Evolutionary conservation across 2,888 invertebrate species (phyloP).

Genomic region (Hirtodrosophila duncani): DNA sequence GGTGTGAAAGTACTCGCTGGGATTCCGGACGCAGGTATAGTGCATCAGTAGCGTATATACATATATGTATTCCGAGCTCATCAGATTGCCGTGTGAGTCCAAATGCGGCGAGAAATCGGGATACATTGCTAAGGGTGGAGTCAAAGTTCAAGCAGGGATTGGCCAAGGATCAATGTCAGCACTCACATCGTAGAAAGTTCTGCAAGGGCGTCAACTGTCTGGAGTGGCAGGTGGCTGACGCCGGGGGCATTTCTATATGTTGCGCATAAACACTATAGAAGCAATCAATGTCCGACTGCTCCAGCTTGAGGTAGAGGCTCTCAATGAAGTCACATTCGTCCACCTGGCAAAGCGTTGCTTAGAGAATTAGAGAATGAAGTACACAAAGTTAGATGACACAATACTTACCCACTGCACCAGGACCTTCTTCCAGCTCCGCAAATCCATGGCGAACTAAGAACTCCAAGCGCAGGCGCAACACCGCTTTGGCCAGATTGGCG

Average conservation of each 20-base stretch:
- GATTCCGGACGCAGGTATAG: constrained; percentile 73
- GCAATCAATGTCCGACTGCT: constrained; percentile 72
- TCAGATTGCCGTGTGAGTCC: constrained; percentile 57
- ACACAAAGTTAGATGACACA: no score
- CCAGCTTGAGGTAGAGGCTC: constrained; percentile 55
- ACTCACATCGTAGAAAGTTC: constrained; percentile 67
- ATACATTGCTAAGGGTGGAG: constrained; percentile 60
- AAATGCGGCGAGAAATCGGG: constrained; percentile 61
- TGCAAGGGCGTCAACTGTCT: constrained; percentile 15
- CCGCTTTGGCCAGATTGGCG: no score
- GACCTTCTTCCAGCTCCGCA: constrained; percentile 17
- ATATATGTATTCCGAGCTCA: constrained; percentile 70
- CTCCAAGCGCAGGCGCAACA: no score
- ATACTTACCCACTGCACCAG: constrained; percentile 19
- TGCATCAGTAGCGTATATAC: constrained; percentile 75
- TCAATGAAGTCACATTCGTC: constrained; percentile 64
- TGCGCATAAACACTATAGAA: constrained; percentile 62
- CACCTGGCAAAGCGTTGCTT: constrained; percentile 45
- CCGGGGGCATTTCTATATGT: constrained; percentile 7
- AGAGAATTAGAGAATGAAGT: no score
- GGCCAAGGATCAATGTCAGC: neutral
- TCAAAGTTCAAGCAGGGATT: neutral
- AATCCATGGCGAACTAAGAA: constrained; percentile 11
- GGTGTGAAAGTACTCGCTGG: constrained; percentile 68
- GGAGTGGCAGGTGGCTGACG: neutral